These are phyloP conservation scores for Peromyscus nudipes DNA, from an alignment of 2,797 vertebrate genomes.

Conservation along the genomic window DNA sequence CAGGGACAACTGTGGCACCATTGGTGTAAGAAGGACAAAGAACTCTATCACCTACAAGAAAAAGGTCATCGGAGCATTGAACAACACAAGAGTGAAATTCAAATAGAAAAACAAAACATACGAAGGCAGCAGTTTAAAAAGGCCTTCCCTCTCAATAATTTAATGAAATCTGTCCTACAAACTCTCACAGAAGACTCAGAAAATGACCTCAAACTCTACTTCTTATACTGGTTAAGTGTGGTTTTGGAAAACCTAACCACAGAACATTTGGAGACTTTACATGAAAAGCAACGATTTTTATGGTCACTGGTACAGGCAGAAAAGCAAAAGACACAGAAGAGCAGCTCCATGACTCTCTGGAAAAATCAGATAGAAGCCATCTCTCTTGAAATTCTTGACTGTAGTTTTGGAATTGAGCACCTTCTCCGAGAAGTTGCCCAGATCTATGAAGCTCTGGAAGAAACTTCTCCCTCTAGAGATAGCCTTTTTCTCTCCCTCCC, in stretches of 20 bases:
- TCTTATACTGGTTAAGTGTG: conserved; percentile 84
- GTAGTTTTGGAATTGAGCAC: conserved; percentile 88
- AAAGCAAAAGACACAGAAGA: too few relatives aligned
- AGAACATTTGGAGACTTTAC: conserved; percentile 72
- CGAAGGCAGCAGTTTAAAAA: conserved; percentile 71
- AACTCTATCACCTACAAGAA: conserved; percentile 81
- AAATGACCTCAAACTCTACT: conserved; percentile 75
- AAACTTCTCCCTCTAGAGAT: conserved; percentile 24
- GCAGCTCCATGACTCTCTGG: too few relatives aligned
- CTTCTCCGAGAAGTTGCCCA: conserved; percentile 76
- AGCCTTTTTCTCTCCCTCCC: conserved; percentile 82
- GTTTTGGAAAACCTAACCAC: conserved; percentile 80
- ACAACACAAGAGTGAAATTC: conserved; percentile 79
- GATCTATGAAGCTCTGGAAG: conserved; percentile 87
- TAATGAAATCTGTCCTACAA: conserved; percentile 80
- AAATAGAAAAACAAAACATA: conserved; percentile 66
- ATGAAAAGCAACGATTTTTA: conserved; percentile 67
- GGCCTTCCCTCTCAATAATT: conserved; percentile 56
- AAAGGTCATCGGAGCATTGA: conserved; percentile 82
- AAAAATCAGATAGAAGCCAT: conserved; percentile 78
- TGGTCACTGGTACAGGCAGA: conserved; percentile 71
- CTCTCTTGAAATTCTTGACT: conserved; percentile 82
- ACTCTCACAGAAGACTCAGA: conserved; percentile 65
- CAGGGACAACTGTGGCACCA: conserved; percentile 86
- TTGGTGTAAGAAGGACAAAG: conserved; percentile 87